These are phyloP conservation scores for Drusus annulatus DNA, from an alignment of 1,140 invertebrate species.

Conservation along the genomic window DNA sequence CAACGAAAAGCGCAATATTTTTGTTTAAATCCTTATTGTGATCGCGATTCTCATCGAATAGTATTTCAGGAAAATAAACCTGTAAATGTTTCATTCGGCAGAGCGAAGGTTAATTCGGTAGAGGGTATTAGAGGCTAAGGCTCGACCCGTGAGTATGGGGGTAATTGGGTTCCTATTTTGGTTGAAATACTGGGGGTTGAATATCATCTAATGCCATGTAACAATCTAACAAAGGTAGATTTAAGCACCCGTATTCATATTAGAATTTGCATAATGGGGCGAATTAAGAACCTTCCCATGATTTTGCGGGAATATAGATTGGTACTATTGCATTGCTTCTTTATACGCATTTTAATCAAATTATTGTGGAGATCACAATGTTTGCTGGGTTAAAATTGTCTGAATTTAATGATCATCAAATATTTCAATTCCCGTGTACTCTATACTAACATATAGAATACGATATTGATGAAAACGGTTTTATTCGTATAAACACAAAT, in stretches of 20 bases:
- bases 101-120: conserved; percentile 14
- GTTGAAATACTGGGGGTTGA: conserved; percentile 28
- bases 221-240: conserved; percentile 35
- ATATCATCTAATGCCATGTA: conserved; percentile 34
- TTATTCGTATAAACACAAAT: too few relatives aligned
- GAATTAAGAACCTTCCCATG: conserved; percentile 13
- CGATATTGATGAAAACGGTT: too few relatives aligned
- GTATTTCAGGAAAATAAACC: background rate
- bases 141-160: background rate
- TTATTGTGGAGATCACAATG: background rate
- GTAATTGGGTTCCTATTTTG: conserved; percentile 40
- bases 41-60: background rate
- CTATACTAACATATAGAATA: too few relatives aligned
- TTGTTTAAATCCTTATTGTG: too few relatives aligned
- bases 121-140: conserved; percentile 11
- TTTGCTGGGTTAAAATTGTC: too few relatives aligned
- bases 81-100: conserved; percentile 1
- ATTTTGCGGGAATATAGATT: background rate
- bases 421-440: too few relatives aligned
- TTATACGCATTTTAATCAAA: background rate
- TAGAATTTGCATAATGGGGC: conserved; percentile 27
- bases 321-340: conserved; percentile 13
- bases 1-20: too few relatives aligned
- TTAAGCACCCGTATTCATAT: conserved; percentile 32
- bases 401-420: too few relatives aligned